These are phyloP conservation scores for Rutilus rutilus DNA, from an alignment of 2,113 vertebrate genomes.

Conservation along the genomic window DNA sequence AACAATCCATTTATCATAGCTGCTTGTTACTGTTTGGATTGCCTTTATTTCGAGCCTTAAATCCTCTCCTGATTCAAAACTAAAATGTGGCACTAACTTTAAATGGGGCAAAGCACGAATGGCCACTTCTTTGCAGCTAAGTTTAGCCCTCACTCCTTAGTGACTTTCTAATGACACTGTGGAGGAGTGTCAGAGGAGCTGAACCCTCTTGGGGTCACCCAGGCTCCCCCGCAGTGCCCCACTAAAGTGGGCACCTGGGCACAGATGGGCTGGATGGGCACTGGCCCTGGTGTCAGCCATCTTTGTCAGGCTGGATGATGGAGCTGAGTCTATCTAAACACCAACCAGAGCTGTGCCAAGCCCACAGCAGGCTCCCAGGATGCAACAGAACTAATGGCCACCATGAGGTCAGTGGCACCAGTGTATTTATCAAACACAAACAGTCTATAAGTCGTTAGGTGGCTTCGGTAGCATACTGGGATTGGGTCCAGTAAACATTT, in stretches of 20 bases:
- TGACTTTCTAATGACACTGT: slow-evolving; percentile 65
- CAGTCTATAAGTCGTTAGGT: slow-evolving; percentile 63
- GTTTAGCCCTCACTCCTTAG: slow-evolving; percentile 59
- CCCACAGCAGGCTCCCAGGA: slow-evolving; percentile 71
- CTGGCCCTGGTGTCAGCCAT: slow-evolving; percentile 73
- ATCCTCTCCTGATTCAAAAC: background rate
- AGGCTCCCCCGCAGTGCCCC: slow-evolving; percentile 52
- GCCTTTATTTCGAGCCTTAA: background rate
- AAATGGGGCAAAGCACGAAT: slow-evolving; percentile 15
- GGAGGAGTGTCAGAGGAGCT: slow-evolving; percentile 61
- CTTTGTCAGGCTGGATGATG: slow-evolving; percentile 81
- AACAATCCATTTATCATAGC: background rate
- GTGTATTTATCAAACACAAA: slow-evolving; percentile 65
- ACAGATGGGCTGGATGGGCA: slow-evolving; percentile 74
- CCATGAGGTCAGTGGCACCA: slow-evolving; percentile 59
- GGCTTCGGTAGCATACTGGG: slow-evolving; percentile 46
- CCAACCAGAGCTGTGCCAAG: slow-evolving; percentile 80
- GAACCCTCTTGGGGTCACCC: slow-evolving; percentile 73
- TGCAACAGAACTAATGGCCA: slow-evolving; percentile 59
- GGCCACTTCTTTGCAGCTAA: slow-evolving; percentile 25
- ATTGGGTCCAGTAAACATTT: slow-evolving; percentile 47
- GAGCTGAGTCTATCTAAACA: slow-evolving; percentile 74
- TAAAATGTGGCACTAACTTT: slow-evolving; percentile 16
- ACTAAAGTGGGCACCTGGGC: slow-evolving; percentile 69
- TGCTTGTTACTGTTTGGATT: background rate